Conservation (phyloP, 1,140 invertebrate species). For the Halictus rubicundus region DNA sequence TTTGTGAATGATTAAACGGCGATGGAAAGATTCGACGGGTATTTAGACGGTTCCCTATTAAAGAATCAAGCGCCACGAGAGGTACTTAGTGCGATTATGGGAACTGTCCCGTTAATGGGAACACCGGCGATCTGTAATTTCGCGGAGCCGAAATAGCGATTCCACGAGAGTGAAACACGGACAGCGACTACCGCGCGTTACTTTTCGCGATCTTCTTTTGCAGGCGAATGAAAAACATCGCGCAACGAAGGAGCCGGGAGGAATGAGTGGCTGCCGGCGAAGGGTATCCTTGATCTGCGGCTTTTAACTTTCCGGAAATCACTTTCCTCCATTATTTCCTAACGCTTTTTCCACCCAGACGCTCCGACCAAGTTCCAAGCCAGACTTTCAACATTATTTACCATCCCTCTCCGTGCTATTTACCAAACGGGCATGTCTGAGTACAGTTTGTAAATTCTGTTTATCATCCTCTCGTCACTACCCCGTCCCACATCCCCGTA, state of each 20-base stretch:
- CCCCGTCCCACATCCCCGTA: neutral
- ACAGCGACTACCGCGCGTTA: constrained; percentile 35
- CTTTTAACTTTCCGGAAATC: constrained; percentile 80
- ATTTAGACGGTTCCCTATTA: too few species aligned
- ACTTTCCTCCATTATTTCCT: constrained; percentile 79
- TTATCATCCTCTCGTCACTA: too few species aligned
- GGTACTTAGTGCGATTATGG: neutral
- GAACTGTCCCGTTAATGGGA: neutral
- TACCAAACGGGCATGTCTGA: neutral
- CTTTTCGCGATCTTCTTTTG: constrained; percentile 28
- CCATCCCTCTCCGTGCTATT: neutral
- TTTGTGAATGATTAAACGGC: neutral
- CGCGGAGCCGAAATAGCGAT: neutral
- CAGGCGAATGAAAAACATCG: constrained; percentile 36
- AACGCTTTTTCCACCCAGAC: constrained; percentile 62
- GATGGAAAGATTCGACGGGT: neutral
- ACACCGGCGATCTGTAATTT: neutral
- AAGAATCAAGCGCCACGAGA: neutral
- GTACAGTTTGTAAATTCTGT: neutral
- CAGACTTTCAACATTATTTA: constrained; percentile 35
- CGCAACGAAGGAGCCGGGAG: constrained; percentile 19
- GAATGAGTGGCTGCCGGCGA: constrained; percentile 46
- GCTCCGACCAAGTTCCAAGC: constrained; percentile 34
- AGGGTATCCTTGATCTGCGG: constrained; percentile 74
- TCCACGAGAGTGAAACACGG: constrained; percentile 22